These are phyloP conservation scores for Diplosoma virens DNA, from an alignment of 23 tunicate species.

Conservation along the genomic window DNA sequence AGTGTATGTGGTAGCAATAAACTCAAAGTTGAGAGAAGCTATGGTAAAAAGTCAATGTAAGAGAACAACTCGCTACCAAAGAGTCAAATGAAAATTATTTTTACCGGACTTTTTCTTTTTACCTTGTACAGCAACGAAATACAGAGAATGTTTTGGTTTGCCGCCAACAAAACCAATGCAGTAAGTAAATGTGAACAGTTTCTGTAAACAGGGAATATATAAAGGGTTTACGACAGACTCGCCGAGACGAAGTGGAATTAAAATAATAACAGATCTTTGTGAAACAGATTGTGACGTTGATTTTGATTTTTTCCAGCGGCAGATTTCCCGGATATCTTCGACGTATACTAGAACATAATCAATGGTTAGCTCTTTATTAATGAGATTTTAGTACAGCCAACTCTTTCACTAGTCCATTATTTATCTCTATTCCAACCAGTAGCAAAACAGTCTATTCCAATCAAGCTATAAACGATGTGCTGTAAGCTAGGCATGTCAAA, in stretches of 20 bases:
- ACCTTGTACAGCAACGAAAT: conserved; percentile 93
- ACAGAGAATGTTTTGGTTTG: conserved; percentile 78
- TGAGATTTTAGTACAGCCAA: no score
- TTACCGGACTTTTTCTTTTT: no score
- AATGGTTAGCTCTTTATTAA: no score
- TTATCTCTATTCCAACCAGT: no score
- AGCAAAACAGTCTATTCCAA: no score
- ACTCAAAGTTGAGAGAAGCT: not conserved
- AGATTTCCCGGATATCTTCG: conserved; percentile 60
- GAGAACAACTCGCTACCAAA: no score
- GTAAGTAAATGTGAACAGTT: conserved; percentile 47
- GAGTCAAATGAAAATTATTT: no score
- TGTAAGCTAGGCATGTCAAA: no score
- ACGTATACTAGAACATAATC: conserved; percentile 59
- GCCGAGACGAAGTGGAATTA: conserved; percentile 79
- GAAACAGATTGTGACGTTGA: not conserved
- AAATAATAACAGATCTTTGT: conserved; percentile 53
- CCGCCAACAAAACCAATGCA: conserved; percentile 85
- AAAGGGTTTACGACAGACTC: conserved; percentile 52
- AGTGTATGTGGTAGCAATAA: not conserved
- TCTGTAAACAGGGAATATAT: conserved; percentile 52
- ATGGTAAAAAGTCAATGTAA: not conserved
- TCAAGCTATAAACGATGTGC: no score
- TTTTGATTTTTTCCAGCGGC: conserved; percentile 52
- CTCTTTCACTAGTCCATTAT: no score